phyloP scores from a whole-genome alignment of 2,797 vertebrate genomes.

The Arnoldichthys spilopterus region DNA sequence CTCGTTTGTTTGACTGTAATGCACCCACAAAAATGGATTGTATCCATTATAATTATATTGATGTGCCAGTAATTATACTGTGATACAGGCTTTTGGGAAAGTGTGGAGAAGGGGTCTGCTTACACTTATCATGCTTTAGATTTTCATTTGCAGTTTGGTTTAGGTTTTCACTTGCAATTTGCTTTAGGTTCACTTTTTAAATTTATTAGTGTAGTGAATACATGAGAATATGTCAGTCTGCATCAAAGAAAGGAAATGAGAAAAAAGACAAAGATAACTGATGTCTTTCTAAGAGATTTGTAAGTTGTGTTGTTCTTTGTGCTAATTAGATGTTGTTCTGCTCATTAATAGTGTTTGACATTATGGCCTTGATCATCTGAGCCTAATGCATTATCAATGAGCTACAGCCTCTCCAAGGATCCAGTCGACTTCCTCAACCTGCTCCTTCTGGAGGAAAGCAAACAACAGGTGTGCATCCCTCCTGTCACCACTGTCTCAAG shows the following conservation, averaged over 20 bases:
- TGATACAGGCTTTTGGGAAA: conserved; percentile 52
- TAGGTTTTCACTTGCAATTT: too few relatives aligned
- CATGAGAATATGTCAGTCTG: conserved; percentile 40
- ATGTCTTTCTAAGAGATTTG: conserved; percentile 30
- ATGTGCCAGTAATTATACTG: conserved; percentile 79
- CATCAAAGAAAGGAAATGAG: not conserved
- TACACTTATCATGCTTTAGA: not conserved
- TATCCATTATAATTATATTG: conserved; percentile 77
- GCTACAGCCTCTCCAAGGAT: conserved; percentile 52
- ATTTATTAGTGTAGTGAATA: too few relatives aligned
- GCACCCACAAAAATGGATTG: conserved; percentile 56
- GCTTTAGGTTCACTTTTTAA: too few relatives aligned
- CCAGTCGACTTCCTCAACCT: conserved; percentile 50
- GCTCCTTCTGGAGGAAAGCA: conserved; percentile 58
- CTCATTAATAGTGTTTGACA: conserved; percentile 54
- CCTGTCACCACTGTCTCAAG: conserved; percentile 51
- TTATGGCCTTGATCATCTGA: conserved; percentile 48
- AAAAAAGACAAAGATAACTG: conserved; percentile 42
- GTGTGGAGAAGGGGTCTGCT: not conserved
- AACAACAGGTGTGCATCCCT: conserved; percentile 55
- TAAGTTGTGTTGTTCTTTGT: conserved; percentile 35
- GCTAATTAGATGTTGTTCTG: conserved; percentile 51
- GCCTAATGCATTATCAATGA: conserved; percentile 53
- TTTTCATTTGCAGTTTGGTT: not conserved
- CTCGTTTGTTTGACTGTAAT: conserved; percentile 74